These are phyloP conservation scores for Drosophila tripunctata DNA, from an alignment of 2,888 invertebrate genomes.

Conservation along the genomic window DNA sequence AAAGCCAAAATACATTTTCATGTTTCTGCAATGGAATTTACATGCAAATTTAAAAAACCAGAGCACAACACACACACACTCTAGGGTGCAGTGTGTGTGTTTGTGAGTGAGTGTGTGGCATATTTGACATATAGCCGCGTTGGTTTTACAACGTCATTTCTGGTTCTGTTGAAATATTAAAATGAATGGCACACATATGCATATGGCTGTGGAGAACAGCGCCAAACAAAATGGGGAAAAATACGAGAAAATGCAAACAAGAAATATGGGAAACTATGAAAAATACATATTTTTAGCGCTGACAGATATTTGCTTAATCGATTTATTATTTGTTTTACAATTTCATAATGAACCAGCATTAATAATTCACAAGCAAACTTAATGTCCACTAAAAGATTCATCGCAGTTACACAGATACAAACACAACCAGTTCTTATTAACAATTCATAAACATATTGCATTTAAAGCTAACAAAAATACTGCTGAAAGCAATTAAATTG, in stretches of 20 bases:
- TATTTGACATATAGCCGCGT: constrained; percentile 78
- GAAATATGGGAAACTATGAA: constrained; percentile 43
- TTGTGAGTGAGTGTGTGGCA: constrained; percentile 45
- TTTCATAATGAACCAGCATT: constrained; percentile 73
- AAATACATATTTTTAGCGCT: constrained; percentile 69
- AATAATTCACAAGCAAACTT: constrained; percentile 60
- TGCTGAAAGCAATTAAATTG: no score
- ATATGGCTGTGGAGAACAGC: constrained; percentile 47
- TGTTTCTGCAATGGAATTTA: constrained; percentile 74
- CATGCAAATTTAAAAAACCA: constrained; percentile 75
- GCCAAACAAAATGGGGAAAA: no score
- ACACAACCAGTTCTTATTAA: background rate
- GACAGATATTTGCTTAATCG: constrained; percentile 79
- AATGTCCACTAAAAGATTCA: constrained; percentile 47
- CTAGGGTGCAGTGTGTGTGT: constrained; percentile 13
- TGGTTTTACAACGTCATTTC: constrained; percentile 79
- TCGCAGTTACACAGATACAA: background rate
- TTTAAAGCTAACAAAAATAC: no score
- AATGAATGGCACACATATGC: constrained; percentile 72
- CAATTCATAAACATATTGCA: background rate
- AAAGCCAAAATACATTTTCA: constrained; percentile 71
- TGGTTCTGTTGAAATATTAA: constrained; percentile 79
- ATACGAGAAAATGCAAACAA: constrained; percentile 1
- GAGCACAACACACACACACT: constrained; percentile 26
- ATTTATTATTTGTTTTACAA: constrained; percentile 77